A percentile compares a stretch with the other conserved stretches of the same genome.
Conservation (phyloP, 2,888 invertebrate species). For the Clepsis dumicolana region DNA sequence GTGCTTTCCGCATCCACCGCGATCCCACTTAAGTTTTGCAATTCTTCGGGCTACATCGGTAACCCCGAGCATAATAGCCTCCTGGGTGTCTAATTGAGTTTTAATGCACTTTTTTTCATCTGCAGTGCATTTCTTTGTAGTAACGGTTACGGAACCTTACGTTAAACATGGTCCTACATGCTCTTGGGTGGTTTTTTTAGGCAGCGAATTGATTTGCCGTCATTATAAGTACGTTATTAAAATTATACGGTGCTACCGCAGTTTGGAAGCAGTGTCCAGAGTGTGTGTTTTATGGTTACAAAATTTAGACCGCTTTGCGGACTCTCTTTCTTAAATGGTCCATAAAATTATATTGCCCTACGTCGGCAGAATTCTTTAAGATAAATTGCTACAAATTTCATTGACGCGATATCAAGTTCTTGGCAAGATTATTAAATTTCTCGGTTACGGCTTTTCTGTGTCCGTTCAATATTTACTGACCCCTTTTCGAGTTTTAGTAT, state of each 20-base stretch:
- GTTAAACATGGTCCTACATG: no score
- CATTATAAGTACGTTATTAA: conserved; percentile 3
- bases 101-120: no score
- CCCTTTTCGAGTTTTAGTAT: not conserved
- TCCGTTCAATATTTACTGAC: not conserved
- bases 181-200: not conserved
- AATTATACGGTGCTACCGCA: not conserved
- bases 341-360: conserved; percentile 39
- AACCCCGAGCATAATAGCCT: no score
- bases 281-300: conserved; percentile 34
- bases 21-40: no score
- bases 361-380: conserved; percentile 37
- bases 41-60: no score
- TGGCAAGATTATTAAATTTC: conserved; percentile 35
- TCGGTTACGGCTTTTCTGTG: conserved; percentile 18
- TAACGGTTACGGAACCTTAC: no score
- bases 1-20: no score
- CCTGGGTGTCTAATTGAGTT: no score
- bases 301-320: conserved; percentile 34
- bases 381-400: conserved; percentile 41
- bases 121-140: no score
- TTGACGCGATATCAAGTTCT: conserved; percentile 31
- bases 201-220: not conserved
- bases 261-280: conserved; percentile 11
- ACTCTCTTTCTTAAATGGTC: conserved; percentile 37